These are phyloP conservation scores for Thera britannica DNA, from an alignment of 2,888 invertebrate genomes.

Conservation along the genomic window DNA sequence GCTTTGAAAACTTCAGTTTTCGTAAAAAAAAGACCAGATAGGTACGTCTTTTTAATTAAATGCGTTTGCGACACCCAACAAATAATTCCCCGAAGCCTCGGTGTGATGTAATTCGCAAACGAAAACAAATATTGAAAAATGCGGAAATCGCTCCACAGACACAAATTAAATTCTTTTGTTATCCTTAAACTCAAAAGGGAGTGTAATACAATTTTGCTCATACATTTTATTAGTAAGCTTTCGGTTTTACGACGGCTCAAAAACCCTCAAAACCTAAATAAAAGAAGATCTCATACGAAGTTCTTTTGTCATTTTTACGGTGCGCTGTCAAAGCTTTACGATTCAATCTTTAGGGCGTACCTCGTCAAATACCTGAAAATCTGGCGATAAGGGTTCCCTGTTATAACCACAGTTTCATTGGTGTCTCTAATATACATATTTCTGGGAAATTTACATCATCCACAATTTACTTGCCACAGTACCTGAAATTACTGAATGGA, in stretches of 20 bases:
- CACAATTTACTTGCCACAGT: not conserved
- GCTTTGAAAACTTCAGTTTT: too few relatives aligned
- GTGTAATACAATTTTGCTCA: slow-evolving; percentile 62
- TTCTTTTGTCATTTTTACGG: slow-evolving; percentile 78
- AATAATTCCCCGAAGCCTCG: slow-evolving; percentile 26
- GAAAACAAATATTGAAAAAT: slow-evolving; percentile 51
- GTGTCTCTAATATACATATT: not conserved
- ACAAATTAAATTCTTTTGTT: slow-evolving; percentile 60
- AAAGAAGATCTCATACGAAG: slow-evolving; percentile 74
- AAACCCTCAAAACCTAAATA: slow-evolving; percentile 71
- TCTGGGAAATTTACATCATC: not conserved
- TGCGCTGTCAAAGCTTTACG: slow-evolving; percentile 75
- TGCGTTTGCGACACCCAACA: slow-evolving; percentile 41
- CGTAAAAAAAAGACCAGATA: too few relatives aligned
- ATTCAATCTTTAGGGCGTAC: slow-evolving; percentile 61
- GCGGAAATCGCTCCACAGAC: slow-evolving; percentile 49
- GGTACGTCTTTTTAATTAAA: slow-evolving; percentile 22
- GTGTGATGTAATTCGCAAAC: slow-evolving; percentile 42
- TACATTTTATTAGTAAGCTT: slow-evolving; percentile 72
- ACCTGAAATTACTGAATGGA: too few relatives aligned
- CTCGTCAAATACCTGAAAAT: slow-evolving; percentile 46
- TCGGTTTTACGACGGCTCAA: slow-evolving; percentile 69
- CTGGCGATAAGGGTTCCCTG: slow-evolving; percentile 12
- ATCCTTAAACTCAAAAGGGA: slow-evolving; percentile 56
- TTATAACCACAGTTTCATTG: slow-evolving; percentile 8